phyloP scores from a whole-genome alignment of 2,888 invertebrate species.

The Taphrorychus bicolor region DNA sequence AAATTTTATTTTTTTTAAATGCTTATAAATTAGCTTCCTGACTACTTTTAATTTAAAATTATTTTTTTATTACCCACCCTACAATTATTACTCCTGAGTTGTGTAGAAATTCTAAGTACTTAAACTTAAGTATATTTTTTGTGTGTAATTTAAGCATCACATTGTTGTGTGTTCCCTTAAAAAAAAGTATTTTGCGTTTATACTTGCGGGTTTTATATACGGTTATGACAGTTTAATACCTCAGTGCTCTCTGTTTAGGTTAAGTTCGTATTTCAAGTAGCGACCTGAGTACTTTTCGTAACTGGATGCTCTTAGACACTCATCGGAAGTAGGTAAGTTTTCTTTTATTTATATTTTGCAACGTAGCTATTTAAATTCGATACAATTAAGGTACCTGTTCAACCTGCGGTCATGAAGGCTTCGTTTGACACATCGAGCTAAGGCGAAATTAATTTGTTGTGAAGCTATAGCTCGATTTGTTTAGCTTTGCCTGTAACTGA shows the following conservation, averaged over 20 bases:
- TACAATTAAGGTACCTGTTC: constrained; percentile 1
- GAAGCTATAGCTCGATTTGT: too few relatives aligned
- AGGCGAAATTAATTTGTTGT: not conserved
- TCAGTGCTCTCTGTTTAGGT: constrained; percentile 1
- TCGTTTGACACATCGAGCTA: not conserved
- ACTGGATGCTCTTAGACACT: not conserved
- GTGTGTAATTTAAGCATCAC: not conserved
- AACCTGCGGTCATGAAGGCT: not conserved
- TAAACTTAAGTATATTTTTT: not conserved
- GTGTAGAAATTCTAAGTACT: not conserved
- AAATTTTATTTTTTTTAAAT: not conserved
- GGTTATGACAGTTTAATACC: not conserved
- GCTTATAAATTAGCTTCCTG: not conserved
- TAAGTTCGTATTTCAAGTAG: not conserved
- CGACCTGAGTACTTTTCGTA: not conserved
- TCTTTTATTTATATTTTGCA: not conserved
- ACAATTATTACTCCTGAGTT: not conserved
- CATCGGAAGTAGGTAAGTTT: not conserved
- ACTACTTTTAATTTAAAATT: not conserved
- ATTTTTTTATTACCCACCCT: not conserved
- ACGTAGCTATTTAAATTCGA: not conserved
- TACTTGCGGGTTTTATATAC: not conserved
- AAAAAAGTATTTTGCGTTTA: not conserved
- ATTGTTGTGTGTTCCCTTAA: not conserved
- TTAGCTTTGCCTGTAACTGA: too few relatives aligned